A percentile compares a stretch with the other conserved stretches of the same genome.
These are phyloP conservation scores for Anoncus sp. DNA, from an alignment of 2,888 invertebrate species.

Conservation along the genomic window DNA sequence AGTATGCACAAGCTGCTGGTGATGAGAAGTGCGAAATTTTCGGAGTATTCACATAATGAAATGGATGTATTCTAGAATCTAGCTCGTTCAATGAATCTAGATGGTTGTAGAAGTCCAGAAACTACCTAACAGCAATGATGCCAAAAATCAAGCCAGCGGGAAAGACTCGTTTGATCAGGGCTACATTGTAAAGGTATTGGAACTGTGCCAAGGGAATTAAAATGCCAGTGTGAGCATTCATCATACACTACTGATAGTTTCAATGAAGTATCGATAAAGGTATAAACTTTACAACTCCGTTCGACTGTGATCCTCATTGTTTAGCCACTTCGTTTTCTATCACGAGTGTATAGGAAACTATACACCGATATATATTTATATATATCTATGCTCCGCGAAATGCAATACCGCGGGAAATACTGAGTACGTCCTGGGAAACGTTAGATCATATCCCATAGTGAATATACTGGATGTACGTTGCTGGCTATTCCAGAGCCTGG, in stretches of 20 bases:
- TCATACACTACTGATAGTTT: background rate
- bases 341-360: background rate
- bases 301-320: constrained; percentile 7
- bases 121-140: background rate
- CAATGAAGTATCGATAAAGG: background rate
- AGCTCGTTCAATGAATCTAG: constrained; percentile 12
- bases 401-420: background rate
- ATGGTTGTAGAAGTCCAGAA: constrained; percentile 2
- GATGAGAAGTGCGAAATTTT: constrained; percentile 37
- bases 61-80: constrained; percentile 24
- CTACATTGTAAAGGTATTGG: background rate
- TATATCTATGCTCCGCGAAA: background rate
- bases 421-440: background rate
- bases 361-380: background rate
- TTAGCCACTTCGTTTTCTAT: background rate
- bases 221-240: background rate
- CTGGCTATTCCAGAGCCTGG: constrained; percentile 26
- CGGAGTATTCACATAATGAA: constrained; percentile 30
- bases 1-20: constrained; percentile 31
- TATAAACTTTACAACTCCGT: constrained; percentile 6
- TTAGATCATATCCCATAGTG: constrained; percentile 23
- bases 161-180: constrained; percentile 30
- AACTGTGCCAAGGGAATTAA: too few relatives aligned
- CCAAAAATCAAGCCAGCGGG: background rate
- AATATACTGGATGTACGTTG: constrained; percentile 27